Conservation (phyloP, 2,113 vertebrate genomes). For the Mellivora capensis region DNA sequence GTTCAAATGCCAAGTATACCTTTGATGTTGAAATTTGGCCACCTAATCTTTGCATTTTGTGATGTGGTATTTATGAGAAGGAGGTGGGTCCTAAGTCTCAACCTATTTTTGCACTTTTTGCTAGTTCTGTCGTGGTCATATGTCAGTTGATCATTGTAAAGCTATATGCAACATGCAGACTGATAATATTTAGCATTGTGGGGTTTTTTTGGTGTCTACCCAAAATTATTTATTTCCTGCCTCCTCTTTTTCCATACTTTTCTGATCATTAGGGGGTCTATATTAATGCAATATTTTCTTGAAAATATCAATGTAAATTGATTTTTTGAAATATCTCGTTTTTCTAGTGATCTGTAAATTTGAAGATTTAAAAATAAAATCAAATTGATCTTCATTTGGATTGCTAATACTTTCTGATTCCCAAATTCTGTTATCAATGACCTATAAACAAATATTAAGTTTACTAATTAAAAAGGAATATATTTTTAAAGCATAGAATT, state of each 20-base stretch:
- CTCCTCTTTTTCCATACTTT: not conserved
- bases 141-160: conserved; percentile 1
- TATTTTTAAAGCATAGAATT: conserved; percentile 21
- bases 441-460: conserved; percentile 35
- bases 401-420: conserved; percentile 13
- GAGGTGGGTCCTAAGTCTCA: conserved; percentile 38
- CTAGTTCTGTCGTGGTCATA: conserved; percentile 5
- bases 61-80: conserved; percentile 29
- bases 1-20: conserved; percentile 59
- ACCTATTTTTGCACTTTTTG: conserved; percentile 24
- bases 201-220: conserved; percentile 34
- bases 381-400: not conserved
- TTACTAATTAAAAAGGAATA: conserved; percentile 54
- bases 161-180: not conserved
- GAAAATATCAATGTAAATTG: conserved; percentile 37
- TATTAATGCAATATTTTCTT: not conserved
- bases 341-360: conserved; percentile 7
- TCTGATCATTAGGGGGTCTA: not conserved
- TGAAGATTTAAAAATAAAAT: not conserved
- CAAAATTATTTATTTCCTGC: conserved; percentile 32
- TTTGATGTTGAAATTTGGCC: conserved; percentile 66
- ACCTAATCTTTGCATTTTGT: conserved; percentile 51
- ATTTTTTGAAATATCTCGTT: conserved; percentile 28
- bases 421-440: conserved; percentile 34
- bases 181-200: not conserved